A percentile compares a stretch with the other conserved stretches of the same genome.
phyloP scores from a whole-genome alignment of 1,140 invertebrate species.

The Saxidomus purpurata region DNA sequence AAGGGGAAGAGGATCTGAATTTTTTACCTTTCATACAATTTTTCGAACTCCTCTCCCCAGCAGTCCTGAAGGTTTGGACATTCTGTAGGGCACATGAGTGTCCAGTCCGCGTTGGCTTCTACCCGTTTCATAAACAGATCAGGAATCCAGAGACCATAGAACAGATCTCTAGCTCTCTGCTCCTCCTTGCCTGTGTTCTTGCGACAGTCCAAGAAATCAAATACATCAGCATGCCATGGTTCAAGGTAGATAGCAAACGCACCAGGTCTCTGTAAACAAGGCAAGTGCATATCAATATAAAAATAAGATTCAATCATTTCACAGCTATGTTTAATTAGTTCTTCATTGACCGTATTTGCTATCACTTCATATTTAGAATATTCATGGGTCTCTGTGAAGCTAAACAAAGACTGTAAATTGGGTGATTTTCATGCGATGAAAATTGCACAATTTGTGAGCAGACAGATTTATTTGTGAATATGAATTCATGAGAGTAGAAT shows the following conservation, averaged over 20 bases:
- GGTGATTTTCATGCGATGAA: too few relatives aligned
- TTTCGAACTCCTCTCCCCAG: slow-evolving; percentile 98
- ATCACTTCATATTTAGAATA: too few relatives aligned
- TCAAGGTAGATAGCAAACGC: slow-evolving; percentile 99
- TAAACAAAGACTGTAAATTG: too few relatives aligned
- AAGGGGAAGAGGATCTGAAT: too few relatives aligned
- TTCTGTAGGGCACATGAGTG: slow-evolving; percentile 98
- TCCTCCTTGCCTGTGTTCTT: slow-evolving; percentile 92
- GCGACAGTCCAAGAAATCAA: slow-evolving; percentile 97
- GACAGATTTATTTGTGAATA: too few relatives aligned
- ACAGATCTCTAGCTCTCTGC: slow-evolving; percentile 95
- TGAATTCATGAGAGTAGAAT: too few relatives aligned
- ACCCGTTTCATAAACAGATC: slow-evolving; percentile 99
- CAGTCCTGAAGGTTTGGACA: slow-evolving; percentile 96
- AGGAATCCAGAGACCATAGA: slow-evolving; percentile 99
- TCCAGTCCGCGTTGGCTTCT: slow-evolving; percentile 95
- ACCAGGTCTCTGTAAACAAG: slow-evolving; percentile 93
- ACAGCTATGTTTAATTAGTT: too few relatives aligned
- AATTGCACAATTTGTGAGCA: too few relatives aligned
- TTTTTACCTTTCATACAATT: slow-evolving; percentile 93
- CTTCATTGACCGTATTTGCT: too few relatives aligned
- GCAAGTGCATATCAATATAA: too few relatives aligned
- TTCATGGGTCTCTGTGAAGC: too few relatives aligned
- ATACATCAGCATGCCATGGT: slow-evolving; percentile 99
- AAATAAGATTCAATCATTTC: too few relatives aligned